A percentile compares a stretch with the other conserved stretches of the same genome.
These are phyloP conservation scores for Petrolisthes cinctipes DNA, from an alignment of 2,888 invertebrate species.

Conservation along the genomic window DNA sequence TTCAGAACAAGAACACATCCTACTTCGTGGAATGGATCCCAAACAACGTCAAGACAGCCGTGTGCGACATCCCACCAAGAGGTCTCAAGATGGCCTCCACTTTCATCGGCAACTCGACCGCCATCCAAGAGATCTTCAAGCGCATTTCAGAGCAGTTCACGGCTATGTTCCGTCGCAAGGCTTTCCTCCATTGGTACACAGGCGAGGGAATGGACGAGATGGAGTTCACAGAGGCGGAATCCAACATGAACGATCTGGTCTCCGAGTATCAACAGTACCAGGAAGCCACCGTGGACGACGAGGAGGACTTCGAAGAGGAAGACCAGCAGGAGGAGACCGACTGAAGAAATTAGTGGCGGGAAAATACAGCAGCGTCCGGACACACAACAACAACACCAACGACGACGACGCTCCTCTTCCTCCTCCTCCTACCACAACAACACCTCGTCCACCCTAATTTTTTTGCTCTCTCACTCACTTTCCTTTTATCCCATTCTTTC, in stretches of 20 bases:
- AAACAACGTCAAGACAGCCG: slow-evolving; percentile 84
- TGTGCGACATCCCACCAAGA: slow-evolving; percentile 81
- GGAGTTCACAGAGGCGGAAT: slow-evolving; percentile 68
- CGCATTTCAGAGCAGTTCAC: slow-evolving; percentile 75
- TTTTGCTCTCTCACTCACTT: no score
- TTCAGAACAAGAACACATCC: slow-evolving; percentile 83
- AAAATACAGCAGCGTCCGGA: slow-evolving; percentile 73
- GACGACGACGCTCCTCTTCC: no score
- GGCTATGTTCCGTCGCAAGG: slow-evolving; percentile 76
- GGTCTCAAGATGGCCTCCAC: slow-evolving; percentile 88
- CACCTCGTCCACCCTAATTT: no score
- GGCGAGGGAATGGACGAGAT: slow-evolving; percentile 76
- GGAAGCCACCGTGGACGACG: slow-evolving; percentile 68
- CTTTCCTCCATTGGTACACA: slow-evolving; percentile 76
- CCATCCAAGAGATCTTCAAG: slow-evolving; percentile 90
- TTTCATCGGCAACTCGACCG: slow-evolving; percentile 88
- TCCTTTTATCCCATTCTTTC: no score
- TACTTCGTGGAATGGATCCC: slow-evolving; percentile 88
- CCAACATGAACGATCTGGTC: slow-evolving; percentile 75
- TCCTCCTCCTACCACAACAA: no score
- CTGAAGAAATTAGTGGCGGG: slow-evolving; percentile 75
- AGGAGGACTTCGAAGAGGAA: slow-evolving; percentile 67
- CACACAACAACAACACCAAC: no score
- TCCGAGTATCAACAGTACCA: slow-evolving; percentile 72
- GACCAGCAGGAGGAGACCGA: slow-evolving; percentile 10